A percentile compares a stretch with the other conserved stretches of the same genome.
phyloP scores from a whole-genome alignment of 2,797 vertebrate genomes.

The Gallinago nigripennis region DNA sequence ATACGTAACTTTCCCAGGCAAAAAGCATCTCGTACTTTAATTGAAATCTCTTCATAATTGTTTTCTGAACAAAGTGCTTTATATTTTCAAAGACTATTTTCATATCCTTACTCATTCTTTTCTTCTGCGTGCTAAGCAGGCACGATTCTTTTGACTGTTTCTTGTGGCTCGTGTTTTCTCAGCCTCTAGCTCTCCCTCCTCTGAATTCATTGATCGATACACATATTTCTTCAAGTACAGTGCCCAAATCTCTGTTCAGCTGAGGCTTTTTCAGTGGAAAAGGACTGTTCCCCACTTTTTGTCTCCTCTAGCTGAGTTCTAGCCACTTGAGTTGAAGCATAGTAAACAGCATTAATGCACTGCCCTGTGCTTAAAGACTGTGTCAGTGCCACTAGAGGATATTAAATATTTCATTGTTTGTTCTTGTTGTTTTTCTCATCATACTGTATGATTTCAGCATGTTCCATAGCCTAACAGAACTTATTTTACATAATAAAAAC shows the following conservation, averaged over 20 bases:
- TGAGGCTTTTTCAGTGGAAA: not conserved
- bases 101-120: not conserved
- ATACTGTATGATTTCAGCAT: not conserved
- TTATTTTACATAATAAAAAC: not conserved
- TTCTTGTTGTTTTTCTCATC: not conserved
- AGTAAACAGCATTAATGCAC: not conserved
- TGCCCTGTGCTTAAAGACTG: not conserved
- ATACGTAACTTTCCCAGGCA: not conserved
- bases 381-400: not conserved
- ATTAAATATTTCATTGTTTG: conserved; percentile 39
- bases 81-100: not conserved
- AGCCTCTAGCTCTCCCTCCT: not conserved
- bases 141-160: not conserved
- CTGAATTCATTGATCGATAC: not conserved
- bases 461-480: not conserved
- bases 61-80: not conserved
- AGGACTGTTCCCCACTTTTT: not conserved
- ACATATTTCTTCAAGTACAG: not conserved
- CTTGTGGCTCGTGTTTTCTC: not conserved
- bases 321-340: not conserved
- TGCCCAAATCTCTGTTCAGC: not conserved
- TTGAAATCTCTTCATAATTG: not conserved
- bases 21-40: not conserved
- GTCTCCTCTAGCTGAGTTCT: not conserved
- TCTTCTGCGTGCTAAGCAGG: not conserved